phyloP scores from a whole-genome alignment of 2,797 vertebrate genomes.

The Rhinatrema bivittatum region DNA sequence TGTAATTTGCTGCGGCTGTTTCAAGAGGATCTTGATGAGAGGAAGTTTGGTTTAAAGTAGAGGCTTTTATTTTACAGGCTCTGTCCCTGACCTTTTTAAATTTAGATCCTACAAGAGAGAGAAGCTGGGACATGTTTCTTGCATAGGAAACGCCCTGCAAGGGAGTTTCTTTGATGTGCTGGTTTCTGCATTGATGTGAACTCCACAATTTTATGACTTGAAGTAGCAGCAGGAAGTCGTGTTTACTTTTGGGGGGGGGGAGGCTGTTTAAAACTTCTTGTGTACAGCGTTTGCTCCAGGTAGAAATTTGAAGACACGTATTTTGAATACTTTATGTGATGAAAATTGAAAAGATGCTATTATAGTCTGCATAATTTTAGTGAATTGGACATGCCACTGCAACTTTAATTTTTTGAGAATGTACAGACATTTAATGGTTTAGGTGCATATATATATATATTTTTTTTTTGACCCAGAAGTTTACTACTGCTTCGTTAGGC shows the following conservation, averaged over 20 bases:
- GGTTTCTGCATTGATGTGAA: slow-evolving; percentile 14
- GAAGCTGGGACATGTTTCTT: slow-evolving; percentile 34
- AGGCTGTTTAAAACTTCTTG: slow-evolving; percentile 1
- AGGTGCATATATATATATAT: no score
- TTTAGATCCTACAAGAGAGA: slow-evolving; percentile 25
- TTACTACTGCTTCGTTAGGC: no score
- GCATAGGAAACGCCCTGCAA: slow-evolving; percentile 16
- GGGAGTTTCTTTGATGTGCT: slow-evolving; percentile 27
- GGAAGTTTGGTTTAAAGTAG: no score
- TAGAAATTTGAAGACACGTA: accelerated
- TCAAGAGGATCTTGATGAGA: no score
- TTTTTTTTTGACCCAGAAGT: no score
- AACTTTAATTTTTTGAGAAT: no score
- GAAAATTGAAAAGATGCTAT: no score
- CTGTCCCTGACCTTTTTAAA: no score
- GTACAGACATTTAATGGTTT: no score
- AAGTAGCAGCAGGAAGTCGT: background rate
- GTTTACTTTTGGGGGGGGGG: background rate
- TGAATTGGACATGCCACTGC: background rate
- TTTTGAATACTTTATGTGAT: background rate
- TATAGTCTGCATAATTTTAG: background rate
- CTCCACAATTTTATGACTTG: slow-evolving; percentile 2
- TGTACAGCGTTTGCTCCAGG: background rate
- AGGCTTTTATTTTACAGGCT: no score
- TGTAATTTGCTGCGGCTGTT: no score